Evolutionary conservation across 2,113 vertebrate species (phyloP), one percentile per base, ranked within the genome.

Genomic region (Carettochelys insculpta): DNA sequence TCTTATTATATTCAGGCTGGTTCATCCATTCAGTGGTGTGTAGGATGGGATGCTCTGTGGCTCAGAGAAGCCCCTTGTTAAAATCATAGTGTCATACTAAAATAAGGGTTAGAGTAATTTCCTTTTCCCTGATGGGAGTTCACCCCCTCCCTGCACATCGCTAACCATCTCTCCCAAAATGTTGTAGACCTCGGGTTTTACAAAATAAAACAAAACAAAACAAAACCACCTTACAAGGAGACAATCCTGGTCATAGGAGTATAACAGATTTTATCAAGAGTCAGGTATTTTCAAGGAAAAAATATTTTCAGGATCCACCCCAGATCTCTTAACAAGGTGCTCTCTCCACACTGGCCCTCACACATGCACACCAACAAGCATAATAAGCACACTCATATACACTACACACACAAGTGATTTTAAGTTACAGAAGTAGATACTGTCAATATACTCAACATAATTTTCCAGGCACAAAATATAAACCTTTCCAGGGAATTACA

Each of bases 361-460:
- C 61, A 65, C 34, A 34, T n/a, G 6, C 58, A 61, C 58, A 29
- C 58, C 31, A 34, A 34, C 31, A 61, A 61, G 7, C n/a, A n/a
- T n/a, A n/a, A n/a, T n/a, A n/a, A n/a, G n/a, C n/a, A n/a, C n/a
- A n/a, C n/a, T n/a, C n/a, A 29, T 25, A 20, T 1, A 1, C 53
- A 34, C 11, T n/a, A 71, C 2, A 4, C 29, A 71, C 11, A 6
- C 0, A 1, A 43, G 54, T 41, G 1, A 0, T 43, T 41, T 12
- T 5, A 1, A 20, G 16, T 52, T 83, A 56, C n/a, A 14, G 17
- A 71, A 68, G 68, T 3, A 2, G 17, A 6, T 17, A 24, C 25
- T 48, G 8, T n/a, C 7, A 45, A 77, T 38, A 38, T 2, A 51
- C 41, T 81, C 14, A 81, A 43, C 53, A 41, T 79, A 31, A 10